A percentile compares a stretch with the other conserved stretches of the same genome.
These are phyloP conservation scores for Limnephilus auricula DNA, from an alignment of 2,888 invertebrate genomes.

Conservation along the genomic window DNA sequence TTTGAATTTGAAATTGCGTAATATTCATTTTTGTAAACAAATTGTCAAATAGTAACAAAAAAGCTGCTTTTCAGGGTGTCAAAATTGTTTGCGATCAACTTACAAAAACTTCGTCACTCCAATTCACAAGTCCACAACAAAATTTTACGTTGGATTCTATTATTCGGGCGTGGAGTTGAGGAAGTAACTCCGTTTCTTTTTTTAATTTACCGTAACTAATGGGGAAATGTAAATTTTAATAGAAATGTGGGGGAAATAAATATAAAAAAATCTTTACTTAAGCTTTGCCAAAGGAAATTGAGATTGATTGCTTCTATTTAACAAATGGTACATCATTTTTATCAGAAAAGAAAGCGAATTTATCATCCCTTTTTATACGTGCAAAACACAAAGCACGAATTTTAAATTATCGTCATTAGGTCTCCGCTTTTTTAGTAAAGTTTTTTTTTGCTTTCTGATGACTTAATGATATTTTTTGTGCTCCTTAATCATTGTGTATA, in stretches of 20 bases:
- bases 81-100: neutral
- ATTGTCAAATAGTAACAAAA: constrained; percentile 9
- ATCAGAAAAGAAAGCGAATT: neutral
- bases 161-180: neutral
- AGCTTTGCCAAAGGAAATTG: constrained; percentile 20
- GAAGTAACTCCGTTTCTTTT: neutral
- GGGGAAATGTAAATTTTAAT: neutral
- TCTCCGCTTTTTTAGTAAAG: neutral
- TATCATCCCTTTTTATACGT: neutral
- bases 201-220: neutral
- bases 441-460: neutral
- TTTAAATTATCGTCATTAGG: neutral
- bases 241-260: neutral
- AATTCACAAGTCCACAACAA: neutral
- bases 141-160: neutral
- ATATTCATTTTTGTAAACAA: neutral
- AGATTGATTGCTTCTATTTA: constrained; percentile 16
- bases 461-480: neutral
- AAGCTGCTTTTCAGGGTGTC: neutral
- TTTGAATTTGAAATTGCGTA: neutral
- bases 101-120: neutral
- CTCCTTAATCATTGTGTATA: neutral
- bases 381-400: neutral
- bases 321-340: neutral
- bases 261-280: neutral